A percentile compares a stretch with the other conserved stretches of the same genome.
Evolutionary conservation across 1,140 invertebrate species (phyloP).

Genomic region (Zaprionus inermis): DNA sequence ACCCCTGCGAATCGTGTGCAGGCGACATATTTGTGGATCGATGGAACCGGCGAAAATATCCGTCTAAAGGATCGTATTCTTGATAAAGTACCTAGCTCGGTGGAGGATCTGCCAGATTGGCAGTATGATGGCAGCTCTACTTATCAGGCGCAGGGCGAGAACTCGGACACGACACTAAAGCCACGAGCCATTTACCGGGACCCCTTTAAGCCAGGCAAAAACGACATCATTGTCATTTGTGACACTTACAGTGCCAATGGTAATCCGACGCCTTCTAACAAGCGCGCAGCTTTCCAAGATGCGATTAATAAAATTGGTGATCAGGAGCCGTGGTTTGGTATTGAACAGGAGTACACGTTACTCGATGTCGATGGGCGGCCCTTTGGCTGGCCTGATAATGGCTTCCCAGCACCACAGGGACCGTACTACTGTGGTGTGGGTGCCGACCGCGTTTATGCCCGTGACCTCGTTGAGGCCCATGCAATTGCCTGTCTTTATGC

Average conservation of each 20-base stretch:
- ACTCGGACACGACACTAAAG: constrained; percentile 93
- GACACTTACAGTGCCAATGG: constrained; percentile 89
- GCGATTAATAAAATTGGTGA: constrained; percentile 84
- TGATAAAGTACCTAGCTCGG: constrained; percentile 89
- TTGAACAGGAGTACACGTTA: constrained; percentile 95
- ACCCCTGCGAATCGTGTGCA: constrained; percentile 90
- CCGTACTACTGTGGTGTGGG: constrained; percentile 98
- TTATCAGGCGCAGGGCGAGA: constrained; percentile 90
- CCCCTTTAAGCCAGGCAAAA: constrained; percentile 93
- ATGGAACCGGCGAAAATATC: constrained; percentile 94
- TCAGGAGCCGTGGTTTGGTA: constrained; percentile 96
- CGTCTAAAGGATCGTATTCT: constrained; percentile 94
- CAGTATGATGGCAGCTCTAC: constrained; percentile 96
- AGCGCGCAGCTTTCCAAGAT: constrained; percentile 66
- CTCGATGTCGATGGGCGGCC: constrained; percentile 94
- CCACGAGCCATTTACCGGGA: constrained; percentile 94
- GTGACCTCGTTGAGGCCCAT: constrained; percentile 96
- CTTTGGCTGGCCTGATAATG: constrained; percentile 96
- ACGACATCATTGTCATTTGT: constrained; percentile 93
- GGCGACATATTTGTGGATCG: constrained; percentile 97
- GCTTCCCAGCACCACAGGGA: constrained; percentile 95
- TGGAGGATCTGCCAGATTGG: constrained; percentile 93
- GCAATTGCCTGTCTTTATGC: constrained; percentile 93
- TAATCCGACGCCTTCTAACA: constrained; percentile 85
- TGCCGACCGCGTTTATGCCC: constrained; percentile 95